These are phyloP conservation scores for Melipona quadrifasciata DNA, from an alignment of 1,140 invertebrate genomes.

Conservation along the genomic window DNA sequence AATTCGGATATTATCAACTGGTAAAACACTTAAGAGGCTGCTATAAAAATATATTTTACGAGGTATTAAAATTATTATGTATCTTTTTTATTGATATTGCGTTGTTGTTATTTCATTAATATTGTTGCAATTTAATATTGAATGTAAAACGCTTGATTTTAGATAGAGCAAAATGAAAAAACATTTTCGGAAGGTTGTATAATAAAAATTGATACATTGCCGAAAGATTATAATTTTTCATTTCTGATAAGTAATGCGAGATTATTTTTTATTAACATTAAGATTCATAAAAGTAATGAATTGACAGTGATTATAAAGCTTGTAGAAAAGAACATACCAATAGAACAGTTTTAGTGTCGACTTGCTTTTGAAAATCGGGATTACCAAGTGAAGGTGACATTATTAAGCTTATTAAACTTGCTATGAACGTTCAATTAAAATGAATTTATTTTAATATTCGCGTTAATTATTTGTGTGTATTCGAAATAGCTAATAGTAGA, in stretches of 20 bases:
- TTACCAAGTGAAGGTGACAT: not conserved
- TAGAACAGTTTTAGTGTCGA: not conserved
- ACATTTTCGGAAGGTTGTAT: constrained; percentile 49
- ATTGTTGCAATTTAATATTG: not conserved
- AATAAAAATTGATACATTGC: constrained; percentile 36
- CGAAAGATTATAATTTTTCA: constrained; percentile 54
- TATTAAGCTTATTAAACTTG: not conserved
- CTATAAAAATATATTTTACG: constrained; percentile 56
- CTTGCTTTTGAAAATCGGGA: not conserved
- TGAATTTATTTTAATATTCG: constrained; percentile 11
- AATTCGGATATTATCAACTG: constrained; percentile 50
- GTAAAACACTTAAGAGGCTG: constrained; percentile 64
- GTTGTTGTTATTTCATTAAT: not conserved
- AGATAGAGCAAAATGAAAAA: constrained; percentile 14
- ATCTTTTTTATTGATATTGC: not conserved
- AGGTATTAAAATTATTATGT: constrained; percentile 40
- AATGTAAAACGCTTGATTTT: constrained; percentile 5
- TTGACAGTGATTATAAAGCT: constrained; percentile 65
- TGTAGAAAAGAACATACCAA: constrained; percentile 8
- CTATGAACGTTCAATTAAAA: not conserved
- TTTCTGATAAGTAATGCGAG: constrained; percentile 67
- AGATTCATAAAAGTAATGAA: constrained; percentile 47
- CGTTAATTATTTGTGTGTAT: not conserved
- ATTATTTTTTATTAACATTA: constrained; percentile 70
- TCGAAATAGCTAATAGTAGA: constrained; percentile 39